A percentile compares a stretch with the other conserved stretches of the same genome.
Conservation (phyloP, 2,113 vertebrate species). For the Microtus richardsoni region DNA sequence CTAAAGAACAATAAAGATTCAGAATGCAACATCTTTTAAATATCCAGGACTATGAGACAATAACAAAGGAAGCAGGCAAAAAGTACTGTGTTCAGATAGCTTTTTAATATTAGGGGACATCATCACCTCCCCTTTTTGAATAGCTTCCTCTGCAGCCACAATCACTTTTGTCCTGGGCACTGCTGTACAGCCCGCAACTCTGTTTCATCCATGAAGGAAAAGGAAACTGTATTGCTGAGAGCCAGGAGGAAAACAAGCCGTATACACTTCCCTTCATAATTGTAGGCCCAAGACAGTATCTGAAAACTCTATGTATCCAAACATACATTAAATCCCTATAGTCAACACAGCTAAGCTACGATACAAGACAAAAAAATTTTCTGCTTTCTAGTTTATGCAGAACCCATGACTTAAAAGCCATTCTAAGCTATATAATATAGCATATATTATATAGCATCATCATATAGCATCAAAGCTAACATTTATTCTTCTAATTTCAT, state of each 20-base stretch:
- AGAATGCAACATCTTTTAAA: conserved; percentile 48
- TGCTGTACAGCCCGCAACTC: neutral
- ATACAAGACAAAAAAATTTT: conserved; percentile 11
- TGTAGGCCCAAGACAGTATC: neutral
- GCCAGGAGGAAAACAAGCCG: neutral
- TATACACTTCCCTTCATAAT: neutral
- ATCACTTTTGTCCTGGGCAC: neutral
- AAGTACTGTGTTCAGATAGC: neutral
- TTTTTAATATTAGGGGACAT: conserved; percentile 1
- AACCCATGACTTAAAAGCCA: conserved; percentile 24
- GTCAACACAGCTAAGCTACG: neutral
- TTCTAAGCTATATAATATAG: neutral
- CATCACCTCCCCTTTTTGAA: conserved; percentile 25
- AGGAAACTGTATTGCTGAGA: conserved; percentile 9
- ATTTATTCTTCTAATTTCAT: neutral
- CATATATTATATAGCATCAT: too few species aligned
- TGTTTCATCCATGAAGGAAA: conserved; percentile 1
- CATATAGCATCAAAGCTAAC: neutral
- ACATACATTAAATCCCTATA: neutral
- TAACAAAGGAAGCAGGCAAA: conserved; percentile 55
- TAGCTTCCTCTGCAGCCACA: neutral
- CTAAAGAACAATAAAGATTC: conserved; percentile 43
- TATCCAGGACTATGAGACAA: conserved; percentile 44
- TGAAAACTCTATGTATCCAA: conserved; percentile 28
- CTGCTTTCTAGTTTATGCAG: conserved; percentile 40